Base-by-base conservation (phyloP, 2,888 invertebrate genomes). In the Allophyes oxyacanthae region DNA sequence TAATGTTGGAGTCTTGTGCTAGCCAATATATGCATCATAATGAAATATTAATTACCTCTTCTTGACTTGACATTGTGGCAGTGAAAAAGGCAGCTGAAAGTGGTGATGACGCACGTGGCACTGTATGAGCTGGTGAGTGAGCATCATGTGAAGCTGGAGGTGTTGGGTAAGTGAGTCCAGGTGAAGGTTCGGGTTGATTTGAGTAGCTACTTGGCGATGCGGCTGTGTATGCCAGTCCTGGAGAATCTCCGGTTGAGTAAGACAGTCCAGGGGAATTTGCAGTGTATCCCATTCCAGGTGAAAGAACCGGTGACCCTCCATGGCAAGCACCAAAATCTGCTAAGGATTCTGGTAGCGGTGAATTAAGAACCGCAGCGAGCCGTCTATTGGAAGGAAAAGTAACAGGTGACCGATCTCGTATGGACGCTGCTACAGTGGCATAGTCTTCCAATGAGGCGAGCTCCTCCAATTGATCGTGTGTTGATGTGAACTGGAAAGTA, bases 131-230 rank as follows among this genome's bases (percentile, higher is more conserved):
- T 62, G 96, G 96, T 64, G 96, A 96, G 59, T 96, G 96, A 15
- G 97, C 97, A 90, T 97, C 98, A 76, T 97, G 97, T 74, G 97
- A 98, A 0, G 98, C 97, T 4, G 98, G 98, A 15, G 98, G 98
- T 7, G 98, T 98, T 2, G 98, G 98, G 83, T 98, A 98, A 15
- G 97, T 87, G 36, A 98, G 95, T 33, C 96, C 96, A 0, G 97
- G 97, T n/a, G 97, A 97, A 57, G 90, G 86, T 53, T 90, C 88
- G 2, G 92, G 85, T 49, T 92, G 92, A 37, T 88, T 88, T 11
- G 92, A 91, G 72, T 92, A 92, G 64, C 87, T 90, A 40, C 88
- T 85, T 2, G 92, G 92, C 4, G 93, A 93, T 5, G 90, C 83
- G 13, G 90, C 93, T 13, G 89, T 83, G 44, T 90, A 94, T 1